These are phyloP conservation scores for Bergia puertoricense DNA, from an alignment of 92 coral and sea anemone species.

Conservation along the genomic window DNA sequence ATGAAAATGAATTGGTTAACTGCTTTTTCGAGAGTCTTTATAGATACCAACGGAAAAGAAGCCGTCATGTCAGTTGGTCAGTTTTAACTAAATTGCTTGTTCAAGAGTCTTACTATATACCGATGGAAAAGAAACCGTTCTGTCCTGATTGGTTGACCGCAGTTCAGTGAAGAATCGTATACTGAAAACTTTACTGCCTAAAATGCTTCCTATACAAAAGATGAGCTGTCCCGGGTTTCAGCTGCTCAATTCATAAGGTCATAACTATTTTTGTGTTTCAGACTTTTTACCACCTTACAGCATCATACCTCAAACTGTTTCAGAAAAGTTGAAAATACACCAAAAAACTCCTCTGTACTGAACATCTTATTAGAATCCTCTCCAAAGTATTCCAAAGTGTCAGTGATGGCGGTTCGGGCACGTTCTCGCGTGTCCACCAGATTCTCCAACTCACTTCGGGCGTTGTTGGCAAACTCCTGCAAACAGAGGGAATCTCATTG, in stretches of 20 bases:
- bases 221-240: background rate
- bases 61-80: too few relatives aligned
- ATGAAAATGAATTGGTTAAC: too few relatives aligned
- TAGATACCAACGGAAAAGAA: too few relatives aligned
- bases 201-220: too few relatives aligned
- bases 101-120: too few relatives aligned
- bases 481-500: background rate
- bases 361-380: constrained; percentile 55
- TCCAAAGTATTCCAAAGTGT: constrained; percentile 70
- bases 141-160: too few relatives aligned
- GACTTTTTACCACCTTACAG: too few relatives aligned
- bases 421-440: constrained; percentile 6
- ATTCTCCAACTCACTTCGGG: constrained; percentile 18
- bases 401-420: constrained; percentile 42
- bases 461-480: constrained; percentile 30
- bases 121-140: too few relatives aligned
- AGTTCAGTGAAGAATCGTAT: too few relatives aligned
- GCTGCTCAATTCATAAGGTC: background rate
- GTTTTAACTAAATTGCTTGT: too few relatives aligned
- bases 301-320: constrained; percentile 73
- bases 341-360: constrained; percentile 64
- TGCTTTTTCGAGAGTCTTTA: too few relatives aligned
- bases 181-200: too few relatives aligned
- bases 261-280: background rate
- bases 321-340: constrained; percentile 60